A percentile compares a stretch with the other conserved stretches of the same genome.
phyloP scores from a whole-genome alignment of 2,888 invertebrate species.

The Abscondita cerata region DNA sequence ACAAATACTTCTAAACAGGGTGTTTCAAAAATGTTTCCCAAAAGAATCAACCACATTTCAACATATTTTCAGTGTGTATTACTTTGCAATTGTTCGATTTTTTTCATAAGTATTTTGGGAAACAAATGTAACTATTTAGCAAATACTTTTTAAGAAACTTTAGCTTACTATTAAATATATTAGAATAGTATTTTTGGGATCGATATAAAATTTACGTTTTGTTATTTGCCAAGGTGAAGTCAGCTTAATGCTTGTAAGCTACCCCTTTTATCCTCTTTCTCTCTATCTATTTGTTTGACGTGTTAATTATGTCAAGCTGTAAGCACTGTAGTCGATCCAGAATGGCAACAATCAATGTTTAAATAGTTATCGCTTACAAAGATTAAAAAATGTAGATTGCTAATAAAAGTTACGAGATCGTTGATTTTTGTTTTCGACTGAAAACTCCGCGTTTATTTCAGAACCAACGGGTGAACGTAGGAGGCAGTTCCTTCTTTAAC shows the following conservation, averaged over 20 bases:
- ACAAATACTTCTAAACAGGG: constrained; percentile 4
- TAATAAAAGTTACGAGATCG: too few species aligned
- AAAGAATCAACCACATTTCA: too few species aligned
- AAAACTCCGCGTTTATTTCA: too few species aligned
- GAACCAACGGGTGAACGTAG: too few species aligned
- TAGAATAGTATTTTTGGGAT: background rate
- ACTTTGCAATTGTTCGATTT: background rate
- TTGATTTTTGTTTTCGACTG: too few species aligned
- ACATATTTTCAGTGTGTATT: background rate
- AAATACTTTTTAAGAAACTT: constrained; percentile 21
- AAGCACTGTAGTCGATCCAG: background rate
- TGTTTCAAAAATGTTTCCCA: constrained; percentile 8
- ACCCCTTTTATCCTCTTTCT: too few species aligned
- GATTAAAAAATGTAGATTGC: too few species aligned
- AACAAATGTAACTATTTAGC: constrained; percentile 24
- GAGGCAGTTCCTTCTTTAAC: too few species aligned
- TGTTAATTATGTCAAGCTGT: background rate
- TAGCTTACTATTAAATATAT: constrained; percentile 7
- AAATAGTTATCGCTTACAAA: background rate
- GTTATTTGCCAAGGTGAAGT: too few species aligned
- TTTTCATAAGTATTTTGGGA: constrained; percentile 9
- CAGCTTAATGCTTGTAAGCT: too few species aligned
- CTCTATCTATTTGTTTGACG: too few species aligned
- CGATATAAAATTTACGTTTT: too few species aligned
- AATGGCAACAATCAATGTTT: constrained; percentile 4